Evolutionary conservation across 2,797 vertebrate genomes (phyloP), one percentile per base, ranked within the genome.

Genomic region (Propithecus perrieri): DNA sequence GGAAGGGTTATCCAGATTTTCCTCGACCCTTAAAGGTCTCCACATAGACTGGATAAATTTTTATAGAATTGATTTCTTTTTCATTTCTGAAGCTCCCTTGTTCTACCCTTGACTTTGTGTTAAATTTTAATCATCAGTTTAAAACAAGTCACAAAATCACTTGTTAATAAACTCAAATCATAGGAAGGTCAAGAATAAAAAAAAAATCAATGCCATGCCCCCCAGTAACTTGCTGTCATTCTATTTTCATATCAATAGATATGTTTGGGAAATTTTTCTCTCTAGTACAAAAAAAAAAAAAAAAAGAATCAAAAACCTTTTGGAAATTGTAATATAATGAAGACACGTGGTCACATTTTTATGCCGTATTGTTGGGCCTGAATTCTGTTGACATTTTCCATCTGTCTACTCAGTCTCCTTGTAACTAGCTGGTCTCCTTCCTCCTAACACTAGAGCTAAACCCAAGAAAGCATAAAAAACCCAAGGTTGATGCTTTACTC

Each of bases 141-240:
- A 95, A 96, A 93, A 71, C 30, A 91, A 65, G 46, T 63, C 78
- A 89, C 76, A 35, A 74, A 71, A 93, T 96, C 4, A 2, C 61
- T 90, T 79, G 28, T 59, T 71, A 38, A 94, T 93, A 90, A 92
- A 85, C 41, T 41, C 38, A 92, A 92, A 65, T 78, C 50, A 43
- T 35, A 81, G 14, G 12, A 88, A 61, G 84, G 24, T 94, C 59
- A 71, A 96, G 53, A 92, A 74, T 55, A 24, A 43, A 83, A 53
- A 48, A 24, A 48, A 61, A 87, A 67, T 26, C 46, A 85, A 85
- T 84, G 24, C 5, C 43, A 57, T 28, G 28, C 7, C 9, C 41
- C 33, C 33, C 5, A 57, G 41, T n/a, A 92, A 84, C 11, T 84
- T 85, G 38, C 28, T 94, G 43, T 67, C 85, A 72, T 89, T 95